phyloP scores from a whole-genome alignment of 2,797 vertebrate species.

The Pagetopsis macropterus region DNA sequence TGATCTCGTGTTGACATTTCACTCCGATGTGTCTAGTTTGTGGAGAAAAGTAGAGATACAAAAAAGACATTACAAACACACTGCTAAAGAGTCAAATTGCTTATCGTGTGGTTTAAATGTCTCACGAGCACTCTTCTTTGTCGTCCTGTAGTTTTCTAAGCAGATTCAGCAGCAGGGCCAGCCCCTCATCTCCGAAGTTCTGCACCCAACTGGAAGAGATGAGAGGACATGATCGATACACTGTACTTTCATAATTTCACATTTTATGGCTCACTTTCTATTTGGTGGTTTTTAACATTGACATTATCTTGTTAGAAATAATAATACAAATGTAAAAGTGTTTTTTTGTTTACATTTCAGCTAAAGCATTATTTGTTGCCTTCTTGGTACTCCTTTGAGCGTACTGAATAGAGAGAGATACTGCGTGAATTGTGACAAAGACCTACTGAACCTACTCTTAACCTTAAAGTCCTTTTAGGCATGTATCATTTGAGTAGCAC shows the following conservation, averaged over 20 bases:
- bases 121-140: slow-evolving; percentile 84
- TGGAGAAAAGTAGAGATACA: slow-evolving; percentile 7
- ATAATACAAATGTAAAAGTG: too few relatives aligned
- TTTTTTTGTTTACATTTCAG: too few relatives aligned
- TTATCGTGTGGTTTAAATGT: neutral
- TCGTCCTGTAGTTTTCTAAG: slow-evolving; percentile 89
- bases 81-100: neutral
- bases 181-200: slow-evolving; percentile 91
- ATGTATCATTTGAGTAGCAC: too few relatives aligned
- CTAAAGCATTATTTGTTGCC: neutral
- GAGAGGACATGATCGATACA: slow-evolving; percentile 11
- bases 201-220: slow-evolving; percentile 89
- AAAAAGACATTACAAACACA: slow-evolving; percentile 15
- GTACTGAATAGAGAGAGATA: neutral
- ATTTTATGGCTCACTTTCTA: neutral
- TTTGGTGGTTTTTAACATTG: neutral
- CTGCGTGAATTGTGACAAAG: too few relatives aligned
- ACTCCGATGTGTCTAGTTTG: slow-evolving; percentile 68
- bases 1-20: slow-evolving; percentile 92
- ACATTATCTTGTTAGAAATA: too few relatives aligned
- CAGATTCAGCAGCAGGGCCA: slow-evolving; percentile 85
- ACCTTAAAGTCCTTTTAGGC: too few relatives aligned
- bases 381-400: neutral
- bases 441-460: too few relatives aligned
- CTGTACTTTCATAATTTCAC: neutral